These are phyloP conservation scores for Dusona sp. DNA, from an alignment of 2,888 invertebrate species.

Conservation along the genomic window DNA sequence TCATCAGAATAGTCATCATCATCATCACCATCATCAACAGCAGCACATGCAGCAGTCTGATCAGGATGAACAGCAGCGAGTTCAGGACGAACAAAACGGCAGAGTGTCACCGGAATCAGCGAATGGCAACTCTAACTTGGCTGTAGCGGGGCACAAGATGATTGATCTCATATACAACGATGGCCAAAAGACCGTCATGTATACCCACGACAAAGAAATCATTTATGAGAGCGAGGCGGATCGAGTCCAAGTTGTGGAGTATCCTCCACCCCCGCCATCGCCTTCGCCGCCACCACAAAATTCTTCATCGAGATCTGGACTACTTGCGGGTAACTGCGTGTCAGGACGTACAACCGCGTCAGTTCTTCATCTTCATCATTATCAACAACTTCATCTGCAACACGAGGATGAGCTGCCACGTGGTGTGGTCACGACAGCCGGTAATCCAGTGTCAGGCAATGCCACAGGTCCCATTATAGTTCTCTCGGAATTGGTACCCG, in stretches of 20 bases:
- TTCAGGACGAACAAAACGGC: slow-evolving; percentile 85
- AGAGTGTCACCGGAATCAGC: slow-evolving; percentile 84
- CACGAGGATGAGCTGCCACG: slow-evolving; percentile 86
- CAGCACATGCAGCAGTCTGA: slow-evolving; percentile 85
- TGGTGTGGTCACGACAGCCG: slow-evolving; percentile 76
- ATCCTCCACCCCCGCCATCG: slow-evolving; percentile 83
- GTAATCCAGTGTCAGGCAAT: slow-evolving; percentile 82
- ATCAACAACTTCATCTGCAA: slow-evolving; percentile 86
- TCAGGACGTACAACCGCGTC: slow-evolving; percentile 85
- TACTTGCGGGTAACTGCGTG: slow-evolving; percentile 84
- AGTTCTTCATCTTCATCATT: slow-evolving; percentile 86
- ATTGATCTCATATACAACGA: slow-evolving; percentile 94
- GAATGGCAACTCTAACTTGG: slow-evolving; percentile 85
- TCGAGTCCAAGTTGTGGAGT: slow-evolving; percentile 83
- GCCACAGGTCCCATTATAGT: slow-evolving; percentile 89
- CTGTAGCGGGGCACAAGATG: slow-evolving; percentile 89
- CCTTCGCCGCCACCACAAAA: slow-evolving; percentile 85
- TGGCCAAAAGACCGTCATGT: slow-evolving; percentile 93
- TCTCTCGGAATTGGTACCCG: slow-evolving; percentile 90
- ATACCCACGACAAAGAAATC: slow-evolving; percentile 92
- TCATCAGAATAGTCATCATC: slow-evolving; percentile 85
- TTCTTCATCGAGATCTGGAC: slow-evolving; percentile 86
- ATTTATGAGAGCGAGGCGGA: slow-evolving; percentile 92
- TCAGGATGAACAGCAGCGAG: slow-evolving; percentile 81
- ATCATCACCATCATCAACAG: slow-evolving; percentile 81